These are phyloP conservation scores for Protophormia terraenovae DNA, from an alignment of 2,888 invertebrate species.

Conservation along the genomic window DNA sequence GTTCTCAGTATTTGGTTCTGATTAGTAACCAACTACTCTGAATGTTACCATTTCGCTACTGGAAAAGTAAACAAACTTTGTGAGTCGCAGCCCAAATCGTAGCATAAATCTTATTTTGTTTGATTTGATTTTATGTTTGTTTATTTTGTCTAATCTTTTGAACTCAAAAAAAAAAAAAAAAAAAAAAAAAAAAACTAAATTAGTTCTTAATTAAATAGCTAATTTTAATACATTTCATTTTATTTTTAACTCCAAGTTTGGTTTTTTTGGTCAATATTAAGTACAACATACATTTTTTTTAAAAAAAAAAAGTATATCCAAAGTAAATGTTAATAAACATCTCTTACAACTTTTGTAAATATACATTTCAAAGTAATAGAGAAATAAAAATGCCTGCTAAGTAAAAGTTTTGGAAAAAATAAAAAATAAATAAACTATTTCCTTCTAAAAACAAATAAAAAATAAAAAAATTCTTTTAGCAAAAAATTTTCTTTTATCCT, in stretches of 20 bases:
- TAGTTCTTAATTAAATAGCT: neutral
- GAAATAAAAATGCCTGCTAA: neutral
- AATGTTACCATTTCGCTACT: too few species aligned
- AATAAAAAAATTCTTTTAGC: neutral
- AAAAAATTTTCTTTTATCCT: neutral
- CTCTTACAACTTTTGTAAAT: constrained; percentile 11
- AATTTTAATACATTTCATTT: neutral
- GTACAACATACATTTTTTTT: constrained; percentile 18
- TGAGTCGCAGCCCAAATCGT: too few species aligned
- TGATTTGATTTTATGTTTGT: too few species aligned
- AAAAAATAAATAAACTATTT: neutral
- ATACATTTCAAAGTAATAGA: neutral
- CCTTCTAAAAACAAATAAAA: neutral
- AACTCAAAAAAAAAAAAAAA: too few species aligned
- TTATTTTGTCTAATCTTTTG: too few species aligned
- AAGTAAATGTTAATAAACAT: neutral
- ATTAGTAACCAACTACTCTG: too few species aligned
- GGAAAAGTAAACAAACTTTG: too few species aligned
- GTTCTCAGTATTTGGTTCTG: too few species aligned
- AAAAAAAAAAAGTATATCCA: neutral
- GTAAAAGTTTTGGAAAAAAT: neutral
- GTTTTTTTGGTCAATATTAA: constrained; percentile 46
- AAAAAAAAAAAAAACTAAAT: neutral
- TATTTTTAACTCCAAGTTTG: neutral
- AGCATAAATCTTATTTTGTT: too few species aligned